These are phyloP conservation scores for Phasia obesa DNA, from an alignment of 2,888 invertebrate genomes.

Conservation along the genomic window DNA sequence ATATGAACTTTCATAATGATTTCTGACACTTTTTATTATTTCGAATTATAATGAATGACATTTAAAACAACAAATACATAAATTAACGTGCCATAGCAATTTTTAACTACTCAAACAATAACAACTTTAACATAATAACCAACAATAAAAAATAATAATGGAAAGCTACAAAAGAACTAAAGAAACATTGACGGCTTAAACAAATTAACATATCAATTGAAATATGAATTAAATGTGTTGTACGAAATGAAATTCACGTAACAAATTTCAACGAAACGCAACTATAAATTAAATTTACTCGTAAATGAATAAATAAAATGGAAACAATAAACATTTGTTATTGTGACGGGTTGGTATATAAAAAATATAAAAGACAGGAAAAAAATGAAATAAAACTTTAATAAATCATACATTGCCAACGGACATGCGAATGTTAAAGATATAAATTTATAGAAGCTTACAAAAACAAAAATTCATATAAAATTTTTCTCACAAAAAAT, in stretches of 20 bases:
- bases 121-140: conserved; percentile 46
- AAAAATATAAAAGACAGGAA: conserved; percentile 4
- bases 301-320: conserved; percentile 9
- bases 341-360: conserved; percentile 6
- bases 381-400: conserved; percentile 29
- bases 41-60: conserved; percentile 55
- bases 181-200: conserved; percentile 63
- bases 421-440: conserved; percentile 59
- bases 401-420: conserved; percentile 67
- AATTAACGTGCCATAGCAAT: conserved; percentile 62
- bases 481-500: not conserved
- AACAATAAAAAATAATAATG: conserved; percentile 27
- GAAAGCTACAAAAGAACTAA: conserved; percentile 15
- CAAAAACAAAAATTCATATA: not conserved
- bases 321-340: conserved; percentile 58
- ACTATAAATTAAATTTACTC: conserved; percentile 34
- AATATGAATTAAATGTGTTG: conserved; percentile 43
- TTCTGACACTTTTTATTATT: conserved; percentile 45
- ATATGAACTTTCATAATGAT: conserved; percentile 43
- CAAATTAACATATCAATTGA: conserved; percentile 71
- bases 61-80: conserved; percentile 50
- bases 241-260: conserved; percentile 35
- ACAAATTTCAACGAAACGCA: conserved; percentile 32
- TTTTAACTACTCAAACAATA: conserved; percentile 56
- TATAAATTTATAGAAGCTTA: conserved; percentile 28